These are phyloP conservation scores for Rousettus madagascariensis DNA, from an alignment of 2,797 vertebrate species.

Conservation along the genomic window DNA sequence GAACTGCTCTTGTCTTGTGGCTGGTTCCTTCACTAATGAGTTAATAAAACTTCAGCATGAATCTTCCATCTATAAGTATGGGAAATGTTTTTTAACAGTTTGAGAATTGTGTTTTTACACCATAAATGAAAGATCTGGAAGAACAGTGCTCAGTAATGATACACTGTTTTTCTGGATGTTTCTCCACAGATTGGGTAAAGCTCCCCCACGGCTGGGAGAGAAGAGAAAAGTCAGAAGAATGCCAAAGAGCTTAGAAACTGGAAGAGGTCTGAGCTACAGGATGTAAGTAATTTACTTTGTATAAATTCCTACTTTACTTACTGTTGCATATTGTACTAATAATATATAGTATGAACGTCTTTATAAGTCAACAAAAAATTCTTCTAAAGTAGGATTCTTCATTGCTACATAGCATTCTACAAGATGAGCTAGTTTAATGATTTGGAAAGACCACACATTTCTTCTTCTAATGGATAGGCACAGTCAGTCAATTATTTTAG, in stretches of 20 bases:
- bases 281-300: conserved; percentile 18
- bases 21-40: not conserved
- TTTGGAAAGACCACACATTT: not conserved
- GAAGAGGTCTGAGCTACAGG: not conserved
- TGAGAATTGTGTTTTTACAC: not conserved
- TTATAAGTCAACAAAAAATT: not conserved
- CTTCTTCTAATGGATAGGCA: not conserved
- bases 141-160: not conserved
- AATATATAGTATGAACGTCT: not conserved
- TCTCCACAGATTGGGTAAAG: not conserved
- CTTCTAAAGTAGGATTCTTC: not conserved
- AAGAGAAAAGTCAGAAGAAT: not conserved
- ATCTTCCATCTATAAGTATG: not conserved
- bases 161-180: not conserved
- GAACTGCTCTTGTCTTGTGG: not conserved
- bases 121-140: not conserved
- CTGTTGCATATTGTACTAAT: not conserved
- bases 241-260: not conserved
- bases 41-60: not conserved
- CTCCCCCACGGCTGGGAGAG: not conserved
- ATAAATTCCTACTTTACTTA: not conserved
- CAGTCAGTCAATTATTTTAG: not conserved
- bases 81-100: conserved; percentile 23
- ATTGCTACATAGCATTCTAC: not conserved
- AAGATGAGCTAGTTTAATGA: not conserved